These are phyloP conservation scores for Tipula lateralis DNA, from an alignment of 2,888 invertebrate genomes.

Conservation along the genomic window DNA sequence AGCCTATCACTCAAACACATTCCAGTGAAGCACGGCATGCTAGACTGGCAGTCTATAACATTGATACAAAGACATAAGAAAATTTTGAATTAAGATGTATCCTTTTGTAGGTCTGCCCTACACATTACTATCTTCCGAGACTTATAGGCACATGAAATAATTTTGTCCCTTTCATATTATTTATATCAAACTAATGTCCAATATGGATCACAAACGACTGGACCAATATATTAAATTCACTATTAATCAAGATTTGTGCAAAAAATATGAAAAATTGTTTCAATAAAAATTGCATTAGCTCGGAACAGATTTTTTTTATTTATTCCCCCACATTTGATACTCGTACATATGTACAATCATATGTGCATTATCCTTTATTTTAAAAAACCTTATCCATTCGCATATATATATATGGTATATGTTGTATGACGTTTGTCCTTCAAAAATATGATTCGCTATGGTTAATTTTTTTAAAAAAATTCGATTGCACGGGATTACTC, in stretches of 20 bases:
- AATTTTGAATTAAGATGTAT: not conserved
- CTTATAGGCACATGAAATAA: too few species aligned
- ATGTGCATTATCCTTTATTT: slow-evolving; percentile 5
- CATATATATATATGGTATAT: not conserved
- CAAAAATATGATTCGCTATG: not conserved
- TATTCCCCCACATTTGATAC: not conserved
- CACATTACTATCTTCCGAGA: too few species aligned
- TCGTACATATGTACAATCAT: too few species aligned
- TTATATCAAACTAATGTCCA: not conserved
- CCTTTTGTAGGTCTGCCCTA: too few species aligned
- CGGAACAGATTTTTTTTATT: not conserved
- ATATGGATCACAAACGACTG: not conserved
- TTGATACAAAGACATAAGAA: not conserved
- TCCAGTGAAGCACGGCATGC: too few species aligned
- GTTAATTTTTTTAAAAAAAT: not conserved
- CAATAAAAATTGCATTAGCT: not conserved
- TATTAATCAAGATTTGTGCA: not conserved
- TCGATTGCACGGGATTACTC: not conserved
- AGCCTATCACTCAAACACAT: too few species aligned
- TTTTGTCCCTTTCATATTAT: not conserved
- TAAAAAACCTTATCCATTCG: not conserved
- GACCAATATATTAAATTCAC: not conserved
- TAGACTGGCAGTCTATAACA: not conserved
- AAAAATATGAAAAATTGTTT: not conserved
- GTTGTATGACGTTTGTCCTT: not conserved